A percentile compares a stretch with the other conserved stretches of the same genome.
Conservation (phyloP, 2,113 vertebrate genomes). For the Chrysochloris asiatica region DNA sequence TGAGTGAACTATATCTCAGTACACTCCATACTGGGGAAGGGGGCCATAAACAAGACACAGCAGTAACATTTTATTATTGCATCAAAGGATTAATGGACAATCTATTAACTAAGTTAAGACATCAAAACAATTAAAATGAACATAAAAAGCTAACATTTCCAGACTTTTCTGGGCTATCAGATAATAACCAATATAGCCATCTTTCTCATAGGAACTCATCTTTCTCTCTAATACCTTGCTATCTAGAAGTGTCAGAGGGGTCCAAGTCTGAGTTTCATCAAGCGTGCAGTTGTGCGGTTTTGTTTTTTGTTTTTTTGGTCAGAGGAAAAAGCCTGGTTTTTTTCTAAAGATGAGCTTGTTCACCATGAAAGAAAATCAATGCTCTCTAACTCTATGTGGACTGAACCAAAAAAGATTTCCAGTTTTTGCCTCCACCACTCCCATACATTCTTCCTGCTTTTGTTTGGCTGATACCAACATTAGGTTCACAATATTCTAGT, state of each 20-base stretch:
- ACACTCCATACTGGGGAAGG: not conserved
- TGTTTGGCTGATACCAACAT: not conserved
- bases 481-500: not conserved
- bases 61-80: conserved; percentile 68
- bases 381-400: not conserved
- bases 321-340: not conserved
- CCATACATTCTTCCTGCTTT: not conserved
- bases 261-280: not conserved
- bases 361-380: not conserved
- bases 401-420: conserved; percentile 17
- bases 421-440: not conserved
- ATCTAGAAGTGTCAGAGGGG: not conserved
- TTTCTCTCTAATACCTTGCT: not conserved
- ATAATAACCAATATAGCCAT: not conserved
- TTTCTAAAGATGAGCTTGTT: conserved; percentile 34
- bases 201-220: not conserved
- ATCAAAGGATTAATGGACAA: conserved; percentile 65
- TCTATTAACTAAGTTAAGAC: conserved; percentile 62
- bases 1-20: conserved; percentile 59
- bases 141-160: conserved; percentile 67
- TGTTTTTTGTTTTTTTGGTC: not conserved
- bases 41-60: conserved; percentile 4
- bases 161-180: not conserved
- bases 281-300: not conserved
- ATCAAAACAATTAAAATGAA: conserved; percentile 72